Conservation (phyloP, 2,113 vertebrate species). For the Grallaria varia region DNA sequence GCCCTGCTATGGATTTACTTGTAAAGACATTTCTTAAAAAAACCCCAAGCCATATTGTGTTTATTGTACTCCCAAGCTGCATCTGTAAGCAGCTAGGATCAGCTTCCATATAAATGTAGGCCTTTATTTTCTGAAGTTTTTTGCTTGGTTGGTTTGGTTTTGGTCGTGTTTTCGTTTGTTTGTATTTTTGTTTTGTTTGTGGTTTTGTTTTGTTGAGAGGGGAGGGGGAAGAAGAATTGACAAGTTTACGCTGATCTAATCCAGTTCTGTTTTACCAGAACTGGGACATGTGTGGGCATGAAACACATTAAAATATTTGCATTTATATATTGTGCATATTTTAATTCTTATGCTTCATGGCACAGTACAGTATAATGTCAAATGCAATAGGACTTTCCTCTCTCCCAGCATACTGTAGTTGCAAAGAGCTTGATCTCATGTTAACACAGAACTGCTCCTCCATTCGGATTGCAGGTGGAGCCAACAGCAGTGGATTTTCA, state of each 20-base stretch:
- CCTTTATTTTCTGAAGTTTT: background rate
- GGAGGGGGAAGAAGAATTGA: background rate
- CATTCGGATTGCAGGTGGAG: background rate
- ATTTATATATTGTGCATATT: background rate
- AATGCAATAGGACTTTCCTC: background rate
- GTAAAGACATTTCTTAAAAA: background rate
- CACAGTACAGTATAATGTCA: background rate
- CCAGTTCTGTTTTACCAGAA: background rate
- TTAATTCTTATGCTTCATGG: background rate
- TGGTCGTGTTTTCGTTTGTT: background rate
- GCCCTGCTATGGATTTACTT: background rate
- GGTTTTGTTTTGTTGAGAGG: background rate
- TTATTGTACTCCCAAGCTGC: background rate
- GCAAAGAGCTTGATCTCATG: background rate
- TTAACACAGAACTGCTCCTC: background rate
- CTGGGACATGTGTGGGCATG: too few relatives aligned
- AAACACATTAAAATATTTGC: background rate
- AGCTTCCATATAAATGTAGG: background rate
- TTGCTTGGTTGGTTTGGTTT: background rate
- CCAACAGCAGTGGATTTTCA: background rate
- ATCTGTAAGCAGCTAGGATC: background rate
- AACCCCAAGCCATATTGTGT: background rate
- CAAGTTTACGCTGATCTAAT: background rate
- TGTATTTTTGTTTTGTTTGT: background rate
- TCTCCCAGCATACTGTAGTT: background rate